These are phyloP conservation scores for Batillaria attramentaria DNA, from an alignment of 1,140 invertebrate genomes.

Conservation along the genomic window DNA sequence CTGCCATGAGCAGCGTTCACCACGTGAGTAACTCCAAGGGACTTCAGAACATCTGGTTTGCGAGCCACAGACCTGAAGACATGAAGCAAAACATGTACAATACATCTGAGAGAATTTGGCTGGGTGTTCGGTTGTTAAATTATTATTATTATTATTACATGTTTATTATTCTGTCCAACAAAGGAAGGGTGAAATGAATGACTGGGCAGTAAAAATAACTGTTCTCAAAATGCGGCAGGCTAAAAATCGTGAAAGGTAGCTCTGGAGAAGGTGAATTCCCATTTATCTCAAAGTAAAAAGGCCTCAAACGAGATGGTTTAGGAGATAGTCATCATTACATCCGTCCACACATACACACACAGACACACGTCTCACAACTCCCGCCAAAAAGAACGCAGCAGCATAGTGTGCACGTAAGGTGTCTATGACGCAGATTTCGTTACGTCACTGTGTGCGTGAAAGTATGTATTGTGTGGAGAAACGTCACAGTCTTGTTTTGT, in stretches of 20 bases:
- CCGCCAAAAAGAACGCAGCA: too few relatives aligned
- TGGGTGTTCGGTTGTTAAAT: background rate
- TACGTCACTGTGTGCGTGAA: too few relatives aligned
- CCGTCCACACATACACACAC: too few relatives aligned
- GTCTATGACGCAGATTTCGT: too few relatives aligned
- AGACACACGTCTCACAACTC: too few relatives aligned
- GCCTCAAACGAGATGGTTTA: too few relatives aligned
- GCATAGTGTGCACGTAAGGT: too few relatives aligned
- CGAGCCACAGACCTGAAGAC: constrained; percentile 70
- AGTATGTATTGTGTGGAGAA: too few relatives aligned
- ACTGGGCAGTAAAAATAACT: background rate
- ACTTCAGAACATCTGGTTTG: constrained; percentile 62
- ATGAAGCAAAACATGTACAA: constrained; percentile 26
- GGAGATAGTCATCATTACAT: too few relatives aligned
- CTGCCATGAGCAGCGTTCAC: constrained; percentile 71
- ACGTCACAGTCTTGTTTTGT: too few relatives aligned
- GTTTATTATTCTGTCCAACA: background rate
- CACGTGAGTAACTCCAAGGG: constrained; percentile 70
- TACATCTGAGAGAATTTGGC: background rate
- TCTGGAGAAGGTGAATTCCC: too few relatives aligned
- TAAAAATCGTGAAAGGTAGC: background rate
- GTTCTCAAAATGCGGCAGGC: background rate
- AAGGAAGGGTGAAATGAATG: background rate
- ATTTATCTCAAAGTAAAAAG: too few relatives aligned
- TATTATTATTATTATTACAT: background rate